These are phyloP conservation scores for Planococcus citri DNA, from an alignment of 1,140 invertebrate species.

Conservation along the genomic window DNA sequence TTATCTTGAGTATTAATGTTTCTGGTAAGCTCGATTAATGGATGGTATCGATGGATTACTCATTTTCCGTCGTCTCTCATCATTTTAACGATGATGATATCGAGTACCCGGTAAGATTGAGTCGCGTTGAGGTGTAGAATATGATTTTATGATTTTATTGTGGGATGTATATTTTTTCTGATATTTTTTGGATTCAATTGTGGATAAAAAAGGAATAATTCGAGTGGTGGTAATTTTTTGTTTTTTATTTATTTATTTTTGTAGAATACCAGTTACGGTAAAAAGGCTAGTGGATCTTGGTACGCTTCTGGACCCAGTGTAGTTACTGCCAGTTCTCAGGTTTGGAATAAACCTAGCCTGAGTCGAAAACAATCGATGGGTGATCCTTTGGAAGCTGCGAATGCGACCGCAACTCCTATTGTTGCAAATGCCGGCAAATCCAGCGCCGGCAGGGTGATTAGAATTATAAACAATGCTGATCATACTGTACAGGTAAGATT, in stretches of 20 bases:
- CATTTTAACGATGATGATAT: background rate
- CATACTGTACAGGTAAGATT: conserved; percentile 66
- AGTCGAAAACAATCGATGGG: conserved; percentile 42
- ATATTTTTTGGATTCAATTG: too few relatives aligned
- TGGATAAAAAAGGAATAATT: too few relatives aligned
- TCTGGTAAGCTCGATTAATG: background rate
- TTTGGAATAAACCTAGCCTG: conserved; percentile 54
- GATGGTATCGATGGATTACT: conserved; percentile 11
- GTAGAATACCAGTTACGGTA: conserved; percentile 70
- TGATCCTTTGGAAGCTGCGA: conserved; percentile 45
- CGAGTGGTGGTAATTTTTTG: too few relatives aligned
- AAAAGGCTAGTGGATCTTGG: conserved; percentile 75
- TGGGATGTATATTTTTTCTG: too few relatives aligned
- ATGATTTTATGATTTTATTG: too few relatives aligned
- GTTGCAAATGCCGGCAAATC: conserved; percentile 43
- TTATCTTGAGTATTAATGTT: too few relatives aligned
- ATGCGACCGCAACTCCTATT: conserved; percentile 39
- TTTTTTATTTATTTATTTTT: too few relatives aligned
- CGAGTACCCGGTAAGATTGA: background rate
- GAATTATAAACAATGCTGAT: conserved; percentile 83
- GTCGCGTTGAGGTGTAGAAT: too few relatives aligned
- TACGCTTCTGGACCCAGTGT: conserved; percentile 49
- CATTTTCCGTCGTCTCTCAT: conserved; percentile 1
- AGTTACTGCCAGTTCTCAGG: conserved; percentile 34
- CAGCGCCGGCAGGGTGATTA: conserved; percentile 68